These are phyloP conservation scores for Podilymbus podiceps DNA, from an alignment of 2,113 vertebrate species.

Conservation along the genomic window DNA sequence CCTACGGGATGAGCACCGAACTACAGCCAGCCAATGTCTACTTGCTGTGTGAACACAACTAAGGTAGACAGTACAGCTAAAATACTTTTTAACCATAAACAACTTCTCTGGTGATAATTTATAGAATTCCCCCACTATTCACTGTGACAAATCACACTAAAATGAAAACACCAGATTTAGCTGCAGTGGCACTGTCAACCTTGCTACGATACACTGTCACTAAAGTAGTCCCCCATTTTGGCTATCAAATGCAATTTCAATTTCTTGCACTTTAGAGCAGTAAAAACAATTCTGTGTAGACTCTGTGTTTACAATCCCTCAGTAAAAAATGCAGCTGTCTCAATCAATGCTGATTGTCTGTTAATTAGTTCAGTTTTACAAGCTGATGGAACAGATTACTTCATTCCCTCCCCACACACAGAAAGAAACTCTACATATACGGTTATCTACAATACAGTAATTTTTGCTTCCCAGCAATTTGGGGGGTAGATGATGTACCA, in stretches of 20 bases:
- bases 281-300: constrained; percentile 35
- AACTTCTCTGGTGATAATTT: constrained; percentile 47
- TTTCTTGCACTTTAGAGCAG: constrained; percentile 44
- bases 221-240: constrained; percentile 44
- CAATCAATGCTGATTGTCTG: constrained; percentile 80
- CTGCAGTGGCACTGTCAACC: constrained; percentile 43
- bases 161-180: constrained; percentile 66
- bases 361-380: constrained; percentile 80
- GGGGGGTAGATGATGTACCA: neutral
- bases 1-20: neutral
- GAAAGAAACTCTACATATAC: constrained; percentile 59
- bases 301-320: constrained; percentile 40
- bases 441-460: constrained; percentile 45
- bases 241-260: constrained; percentile 45
- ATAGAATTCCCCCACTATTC: constrained; percentile 47
- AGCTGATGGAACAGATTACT: constrained; percentile 85
- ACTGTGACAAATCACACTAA: constrained; percentile 14
- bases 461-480: neutral
- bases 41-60: neutral
- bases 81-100: neutral
- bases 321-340: constrained; percentile 74
- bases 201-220: constrained; percentile 56
- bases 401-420: constrained; percentile 60
- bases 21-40: rapidly evolving
- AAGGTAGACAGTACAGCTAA: neutral